Percentiles rank a stretch among this genome's conserved stretches.
Evolutionary conservation across 2,888 invertebrate species (phyloP).

Genomic region (Drosophila anceps): DNA sequence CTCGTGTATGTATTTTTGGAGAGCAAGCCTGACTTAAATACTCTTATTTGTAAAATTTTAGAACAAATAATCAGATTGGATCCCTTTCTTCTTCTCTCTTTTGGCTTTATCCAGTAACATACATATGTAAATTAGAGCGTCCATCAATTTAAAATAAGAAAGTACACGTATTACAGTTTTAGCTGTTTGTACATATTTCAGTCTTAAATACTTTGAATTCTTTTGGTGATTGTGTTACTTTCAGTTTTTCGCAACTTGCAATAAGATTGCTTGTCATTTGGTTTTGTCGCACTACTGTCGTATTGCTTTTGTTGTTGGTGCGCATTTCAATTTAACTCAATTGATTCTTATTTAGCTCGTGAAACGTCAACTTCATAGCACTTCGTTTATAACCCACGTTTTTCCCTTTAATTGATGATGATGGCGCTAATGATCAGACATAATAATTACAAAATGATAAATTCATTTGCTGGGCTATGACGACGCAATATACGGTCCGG

Average conservation of each 20-base stretch:
- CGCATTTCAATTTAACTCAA: conserved; percentile 65
- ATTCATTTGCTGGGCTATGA: conserved; percentile 49
- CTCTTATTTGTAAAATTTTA: no score
- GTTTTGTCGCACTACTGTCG: not conserved
- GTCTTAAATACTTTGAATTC: not conserved
- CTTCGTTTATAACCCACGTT: not conserved
- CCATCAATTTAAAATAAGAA: no score
- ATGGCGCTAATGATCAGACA: conserved; percentile 62
- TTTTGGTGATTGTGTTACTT: not conserved
- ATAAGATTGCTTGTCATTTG: not conserved
- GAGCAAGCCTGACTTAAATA: no score
- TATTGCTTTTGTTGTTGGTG: conserved; percentile 9
- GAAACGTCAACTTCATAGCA: conserved; percentile 40
- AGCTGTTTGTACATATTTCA: not conserved
- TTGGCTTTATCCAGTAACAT: no score
- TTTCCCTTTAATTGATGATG: conserved; percentile 14
- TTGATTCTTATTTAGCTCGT: conserved; percentile 68
- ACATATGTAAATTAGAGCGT: no score
- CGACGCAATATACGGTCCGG: conserved; percentile 26
- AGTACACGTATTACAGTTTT: no score
- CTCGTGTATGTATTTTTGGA: no score
- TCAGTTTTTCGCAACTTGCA: not conserved
- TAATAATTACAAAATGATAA: conserved; percentile 68
- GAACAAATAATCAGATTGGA: no score
- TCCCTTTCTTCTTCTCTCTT: no score